These are phyloP conservation scores for Dicaeum eximium DNA, from an alignment of 2,113 vertebrate genomes.

Conservation along the genomic window DNA sequence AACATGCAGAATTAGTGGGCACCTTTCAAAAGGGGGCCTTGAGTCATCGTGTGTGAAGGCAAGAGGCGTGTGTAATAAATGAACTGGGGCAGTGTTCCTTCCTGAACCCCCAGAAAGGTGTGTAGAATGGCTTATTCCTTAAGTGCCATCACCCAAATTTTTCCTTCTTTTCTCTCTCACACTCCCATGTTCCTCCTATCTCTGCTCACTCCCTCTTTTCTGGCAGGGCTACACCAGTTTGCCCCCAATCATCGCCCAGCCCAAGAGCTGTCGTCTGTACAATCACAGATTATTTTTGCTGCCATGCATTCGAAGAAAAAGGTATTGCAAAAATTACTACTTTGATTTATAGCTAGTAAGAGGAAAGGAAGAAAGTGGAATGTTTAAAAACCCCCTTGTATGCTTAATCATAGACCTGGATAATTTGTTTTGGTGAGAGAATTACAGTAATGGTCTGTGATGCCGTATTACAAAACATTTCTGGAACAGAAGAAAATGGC, in stretches of 20 bases:
- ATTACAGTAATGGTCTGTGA: neutral
- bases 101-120: neutral
- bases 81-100: neutral
- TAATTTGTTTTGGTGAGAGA: conserved; percentile 17
- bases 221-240: neutral
- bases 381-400: neutral
- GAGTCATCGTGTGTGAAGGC: neutral
- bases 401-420: neutral
- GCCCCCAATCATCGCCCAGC: neutral
- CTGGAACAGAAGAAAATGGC: conserved; percentile 4
- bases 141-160: neutral
- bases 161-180: neutral
- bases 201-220: neutral
- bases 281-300: neutral
- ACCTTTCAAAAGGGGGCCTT: neutral
- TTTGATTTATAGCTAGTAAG: neutral
- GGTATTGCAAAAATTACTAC: neutral
- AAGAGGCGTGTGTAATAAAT: neutral
- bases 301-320: neutral
- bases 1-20: neutral
- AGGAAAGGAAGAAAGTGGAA: neutral
- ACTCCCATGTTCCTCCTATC: neutral
- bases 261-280: neutral
- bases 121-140: neutral
- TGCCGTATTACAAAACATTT: neutral